Base-by-base conservation (phyloP, 1,140 invertebrate species). In the Papilio glaucus region DNA sequence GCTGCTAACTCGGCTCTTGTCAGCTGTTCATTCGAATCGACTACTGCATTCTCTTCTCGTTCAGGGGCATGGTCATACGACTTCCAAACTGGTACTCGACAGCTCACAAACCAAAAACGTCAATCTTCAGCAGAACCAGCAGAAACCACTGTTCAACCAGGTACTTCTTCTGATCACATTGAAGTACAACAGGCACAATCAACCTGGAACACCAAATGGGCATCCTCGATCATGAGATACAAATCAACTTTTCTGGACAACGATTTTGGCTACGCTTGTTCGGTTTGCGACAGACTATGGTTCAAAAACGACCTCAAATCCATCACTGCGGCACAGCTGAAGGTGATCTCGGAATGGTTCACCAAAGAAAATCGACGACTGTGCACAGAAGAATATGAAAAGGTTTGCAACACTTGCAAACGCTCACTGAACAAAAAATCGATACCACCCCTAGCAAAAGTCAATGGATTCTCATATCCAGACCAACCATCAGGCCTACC, bases 401-500 rank as follows among this genome's bases (percentile, higher is more conserved):
- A 42, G 57, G 24, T 79, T 79, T 89, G 86, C 77, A 80, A 79
- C 37, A 78, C 75, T 57, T 89, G 86, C 42, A 83, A 63, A 79
- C 10, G 6, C 5, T 79, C 81, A 62, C 76, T 88, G 76, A 80
- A 85, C 61, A 86, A 83, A 71, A 12, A 77, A 24, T 61, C 29
- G 73, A 57, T 86, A 29, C 84, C 85, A 1, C n/a, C 72, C 0
- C 70, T 88, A n/a, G 77, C 86, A 75, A 79, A 78, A 71, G 73
- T 77, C 10, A 86, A 88, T 74, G 86, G 85, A 33, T 88, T 88
- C 77, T 71, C 74, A 74, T 90, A 89, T 84, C 85, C 86, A 33
- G 72, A 82, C 7, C 5, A 4, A 71, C 79, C 80, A 24, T 63
- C 77, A 62, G 75, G 75, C 37, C 68, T 87, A 77, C 85, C 84